These are phyloP conservation scores for Borostomias antarcticus DNA, from an alignment of 2,797 vertebrate genomes.

Conservation along the genomic window DNA sequence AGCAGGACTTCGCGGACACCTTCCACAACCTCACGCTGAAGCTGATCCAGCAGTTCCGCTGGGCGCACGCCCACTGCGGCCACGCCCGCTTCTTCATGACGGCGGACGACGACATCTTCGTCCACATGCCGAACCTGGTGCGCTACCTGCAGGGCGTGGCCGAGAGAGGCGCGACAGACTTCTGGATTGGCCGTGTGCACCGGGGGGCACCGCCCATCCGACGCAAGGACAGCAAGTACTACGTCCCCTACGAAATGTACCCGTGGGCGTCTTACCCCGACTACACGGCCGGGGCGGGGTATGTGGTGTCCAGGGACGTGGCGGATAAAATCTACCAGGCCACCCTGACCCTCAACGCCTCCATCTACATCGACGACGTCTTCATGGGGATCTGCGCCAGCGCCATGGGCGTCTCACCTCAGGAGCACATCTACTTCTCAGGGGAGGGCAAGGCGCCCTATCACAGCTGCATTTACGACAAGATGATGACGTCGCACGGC, in stretches of 20 bases:
- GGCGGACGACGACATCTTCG: conserved; percentile 93
- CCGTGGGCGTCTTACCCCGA: conserved; percentile 92
- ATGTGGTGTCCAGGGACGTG: conserved; percentile 88
- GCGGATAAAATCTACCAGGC: conserved; percentile 87
- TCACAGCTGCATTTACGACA: conserved; percentile 90
- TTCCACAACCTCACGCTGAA: conserved; percentile 97
- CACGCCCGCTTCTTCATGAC: conserved; percentile 94
- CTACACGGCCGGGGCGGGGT: conserved; percentile 93
- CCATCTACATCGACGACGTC: conserved; percentile 94
- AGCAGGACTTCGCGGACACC: conserved; percentile 93
- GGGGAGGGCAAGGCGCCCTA: conserved; percentile 91
- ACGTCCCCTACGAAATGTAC: conserved; percentile 89
- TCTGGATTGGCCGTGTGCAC: conserved; percentile 94
- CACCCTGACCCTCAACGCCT: conserved; percentile 87
- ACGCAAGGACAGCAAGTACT: conserved; percentile 90
- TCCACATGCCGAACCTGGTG: conserved; percentile 94
- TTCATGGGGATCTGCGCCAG: conserved; percentile 97
- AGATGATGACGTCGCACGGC: conserved; percentile 97
- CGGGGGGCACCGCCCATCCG: conserved; percentile 86
- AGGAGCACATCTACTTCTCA: conserved; percentile 87
- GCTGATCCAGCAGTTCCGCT: conserved; percentile 91
- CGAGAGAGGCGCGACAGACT: conserved; percentile 72
- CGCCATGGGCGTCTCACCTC: conserved; percentile 85
- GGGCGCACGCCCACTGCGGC: conserved; percentile 86
- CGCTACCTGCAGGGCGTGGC: conserved; percentile 82